A percentile compares a stretch with the other conserved stretches of the same genome.
Conservation (phyloP, 1,140 invertebrate genomes). For the Stratiolaelaps scimitus region DNA sequence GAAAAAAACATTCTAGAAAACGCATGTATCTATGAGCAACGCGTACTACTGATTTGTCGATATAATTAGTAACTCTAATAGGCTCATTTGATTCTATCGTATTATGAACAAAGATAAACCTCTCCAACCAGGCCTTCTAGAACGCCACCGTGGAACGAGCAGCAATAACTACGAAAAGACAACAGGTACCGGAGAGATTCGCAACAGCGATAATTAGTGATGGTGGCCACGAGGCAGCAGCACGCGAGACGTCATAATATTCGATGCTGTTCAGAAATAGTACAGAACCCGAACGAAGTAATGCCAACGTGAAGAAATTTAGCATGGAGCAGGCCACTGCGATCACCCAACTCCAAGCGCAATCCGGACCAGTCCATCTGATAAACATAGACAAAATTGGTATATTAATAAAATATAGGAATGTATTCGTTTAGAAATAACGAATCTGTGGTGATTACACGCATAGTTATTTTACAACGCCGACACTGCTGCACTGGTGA, state of each 20-base stretch:
- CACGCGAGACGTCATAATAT: neutral
- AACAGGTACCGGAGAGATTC: conserved; percentile 8
- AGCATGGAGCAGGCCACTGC: neutral
- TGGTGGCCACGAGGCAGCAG: conserved; percentile 9
- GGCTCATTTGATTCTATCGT: too few species aligned
- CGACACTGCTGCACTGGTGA: too few species aligned
- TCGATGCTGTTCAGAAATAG: conserved; percentile 20
- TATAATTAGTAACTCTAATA: neutral
- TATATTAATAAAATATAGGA: too few species aligned
- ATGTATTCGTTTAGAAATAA: too few species aligned
- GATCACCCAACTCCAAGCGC: conserved; percentile 22
- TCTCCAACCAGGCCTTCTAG: too few species aligned
- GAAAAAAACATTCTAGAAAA: too few species aligned
- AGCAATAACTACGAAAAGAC: too few species aligned
- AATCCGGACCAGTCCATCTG: conserved; percentile 25
- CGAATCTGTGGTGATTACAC: too few species aligned
- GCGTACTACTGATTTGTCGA: neutral
- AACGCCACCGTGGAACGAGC: too few species aligned
- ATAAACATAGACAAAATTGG: neutral
- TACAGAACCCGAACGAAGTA: neutral
- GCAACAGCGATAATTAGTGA: conserved; percentile 21
- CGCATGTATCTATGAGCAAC: too few species aligned
- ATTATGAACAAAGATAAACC: too few species aligned
- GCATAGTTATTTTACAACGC: too few species aligned
- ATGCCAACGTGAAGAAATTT: conserved; percentile 18